Evolutionary conservation across 2,888 invertebrate species (phyloP).

Genomic region (Coleophora flavipennella): DNA sequence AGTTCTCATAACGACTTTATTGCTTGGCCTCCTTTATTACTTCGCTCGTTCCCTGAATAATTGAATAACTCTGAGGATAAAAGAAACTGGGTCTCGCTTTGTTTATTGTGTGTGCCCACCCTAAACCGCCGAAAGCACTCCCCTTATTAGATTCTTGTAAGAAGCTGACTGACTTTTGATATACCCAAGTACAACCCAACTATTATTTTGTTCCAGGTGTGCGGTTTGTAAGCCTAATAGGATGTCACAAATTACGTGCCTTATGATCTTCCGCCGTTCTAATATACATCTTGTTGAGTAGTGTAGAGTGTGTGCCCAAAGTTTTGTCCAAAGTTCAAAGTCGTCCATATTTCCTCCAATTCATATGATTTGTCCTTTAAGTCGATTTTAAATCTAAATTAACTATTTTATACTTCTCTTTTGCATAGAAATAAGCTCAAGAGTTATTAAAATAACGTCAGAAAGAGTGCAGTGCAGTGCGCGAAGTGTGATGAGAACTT

Average conservation of each 20-base stretch:
- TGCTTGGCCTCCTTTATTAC: conserved; percentile 12
- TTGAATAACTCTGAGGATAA: conserved; percentile 8
- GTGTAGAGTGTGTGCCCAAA: conserved; percentile 4
- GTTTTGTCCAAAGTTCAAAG: conserved; percentile 6
- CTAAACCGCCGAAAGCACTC: conserved; percentile 4
- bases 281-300: conserved; percentile 18
- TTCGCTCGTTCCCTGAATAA: conserved; percentile 12
- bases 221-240: conserved; percentile 24
- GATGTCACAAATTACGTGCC: conserved; percentile 40
- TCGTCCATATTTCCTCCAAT: conserved; percentile 1
- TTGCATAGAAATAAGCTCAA: background rate
- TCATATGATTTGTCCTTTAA: background rate
- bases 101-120: conserved; percentile 11
- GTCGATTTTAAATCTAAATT: conserved; percentile 4
- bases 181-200: too few species aligned
- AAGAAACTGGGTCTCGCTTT: conserved; percentile 4
- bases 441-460: background rate
- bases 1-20: conserved; percentile 1
- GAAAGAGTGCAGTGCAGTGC: too few species aligned
- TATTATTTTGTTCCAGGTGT: conserved; percentile 36
- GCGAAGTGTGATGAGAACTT: too few species aligned
- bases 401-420: background rate
- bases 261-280: conserved; percentile 37
- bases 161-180: background rate
- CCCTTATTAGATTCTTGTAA: conserved; percentile 11